Base-by-base conservation (phyloP, 2,113 vertebrate genomes). In the Potamarius usumacintae region DNA sequence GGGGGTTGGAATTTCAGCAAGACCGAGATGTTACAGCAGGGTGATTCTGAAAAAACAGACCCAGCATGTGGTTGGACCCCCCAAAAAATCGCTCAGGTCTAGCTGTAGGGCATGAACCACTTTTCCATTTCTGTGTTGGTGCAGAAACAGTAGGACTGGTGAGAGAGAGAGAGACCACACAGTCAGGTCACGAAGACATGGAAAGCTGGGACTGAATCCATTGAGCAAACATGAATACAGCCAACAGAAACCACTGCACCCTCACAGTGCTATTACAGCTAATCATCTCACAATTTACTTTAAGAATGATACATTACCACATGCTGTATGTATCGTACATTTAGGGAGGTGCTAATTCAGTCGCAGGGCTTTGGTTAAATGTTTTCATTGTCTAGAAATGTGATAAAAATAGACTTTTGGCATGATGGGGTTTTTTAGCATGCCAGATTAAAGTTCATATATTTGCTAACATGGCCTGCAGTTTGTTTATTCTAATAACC, bases 181-280 rank as follows among this genome's bases (percentile, higher is more conserved):
- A 91, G 85, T 34, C 81, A 79, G 86, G 50, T 74, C 20, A 80
- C 25, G 65, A 74, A 74, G 50, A 76, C 67, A 78, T 25, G 12
- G 79, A 89, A 79, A 82, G 80, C 87, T 89, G 86, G 86, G 27
- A 62, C 76, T 12, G 82, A 82, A 79, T 82, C 82, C 85, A 84
- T 53, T 74, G 65, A 69, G 85, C 89, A 91, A 90, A 91, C 85
- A 90, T 85, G 65, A 83, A 57, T 63, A 20, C n/a, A 60, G 79
- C 89, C 86, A 88, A 82, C 65, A 79, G 84, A 83, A 90, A 89
- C 83, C 81, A 58, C 81, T 60, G 50, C 53, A 53, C 84, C 58
- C 81, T 76, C 84, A 76, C 77, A 86, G 72, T 55, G 63, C 86
- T 85, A 65, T 91, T 89, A 85, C 62, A 88, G 71, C 77, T 79